Percentiles rank a stretch among this genome's conserved stretches.
These are phyloP conservation scores for Nicator chloris DNA, from an alignment of 2,113 vertebrate genomes.

Conservation along the genomic window DNA sequence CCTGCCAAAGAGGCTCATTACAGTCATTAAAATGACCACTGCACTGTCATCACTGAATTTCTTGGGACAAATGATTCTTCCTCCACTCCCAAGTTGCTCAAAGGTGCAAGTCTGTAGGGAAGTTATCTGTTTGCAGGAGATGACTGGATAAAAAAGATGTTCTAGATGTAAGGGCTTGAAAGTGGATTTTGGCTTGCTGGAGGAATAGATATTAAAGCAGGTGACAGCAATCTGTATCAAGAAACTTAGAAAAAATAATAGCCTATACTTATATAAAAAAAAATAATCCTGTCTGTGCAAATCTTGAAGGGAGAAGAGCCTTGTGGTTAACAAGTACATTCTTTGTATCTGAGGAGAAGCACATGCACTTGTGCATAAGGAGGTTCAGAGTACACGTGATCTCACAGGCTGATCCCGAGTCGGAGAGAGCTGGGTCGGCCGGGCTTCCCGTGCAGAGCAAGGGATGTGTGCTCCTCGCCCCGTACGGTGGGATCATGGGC, in stretches of 20 bases:
- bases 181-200: not conserved
- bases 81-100: not conserved
- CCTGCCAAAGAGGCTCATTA: not conserved
- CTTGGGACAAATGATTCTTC: not conserved
- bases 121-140: not conserved
- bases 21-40: not conserved
- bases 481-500: fast-evolving
- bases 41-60: not conserved
- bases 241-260: not conserved
- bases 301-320: not conserved
- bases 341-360: not conserved
- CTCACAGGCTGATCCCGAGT: not conserved
- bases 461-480: fast-evolving
- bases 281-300: not conserved
- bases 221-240: not conserved
- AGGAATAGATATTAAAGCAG: not conserved
- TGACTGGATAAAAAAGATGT: not conserved
- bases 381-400: not conserved
- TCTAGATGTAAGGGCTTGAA: not conserved
- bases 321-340: not conserved
- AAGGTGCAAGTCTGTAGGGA: not conserved
- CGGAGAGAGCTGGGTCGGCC: fast-evolving
- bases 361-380: fast-evolving
- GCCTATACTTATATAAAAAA: not conserved
- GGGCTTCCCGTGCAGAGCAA: not conserved